A percentile compares a stretch with the other conserved stretches of the same genome.
phyloP scores from a whole-genome alignment of 2,888 invertebrate species.

The Heteromyza rotundicornis region DNA sequence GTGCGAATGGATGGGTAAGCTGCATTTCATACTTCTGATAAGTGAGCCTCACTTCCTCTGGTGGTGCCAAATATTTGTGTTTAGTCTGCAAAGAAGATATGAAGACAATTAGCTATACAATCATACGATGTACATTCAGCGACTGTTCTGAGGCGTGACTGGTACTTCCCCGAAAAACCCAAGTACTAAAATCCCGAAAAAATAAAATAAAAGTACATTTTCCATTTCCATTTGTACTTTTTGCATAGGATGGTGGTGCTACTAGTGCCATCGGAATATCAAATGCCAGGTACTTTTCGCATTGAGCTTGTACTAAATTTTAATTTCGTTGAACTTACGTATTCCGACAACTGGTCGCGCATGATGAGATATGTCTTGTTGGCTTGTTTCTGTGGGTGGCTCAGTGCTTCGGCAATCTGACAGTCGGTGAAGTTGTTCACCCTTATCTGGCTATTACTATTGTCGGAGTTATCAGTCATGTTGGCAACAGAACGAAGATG shows the following conservation, averaged over 20 bases:
- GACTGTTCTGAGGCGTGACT: too few species aligned
- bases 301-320: too few species aligned
- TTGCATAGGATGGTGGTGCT: not conserved
- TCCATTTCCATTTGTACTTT: too few species aligned
- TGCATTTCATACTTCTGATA: conserved; percentile 29
- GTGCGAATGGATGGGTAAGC: conserved; percentile 26
- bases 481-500: conserved; percentile 40
- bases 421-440: conserved; percentile 7
- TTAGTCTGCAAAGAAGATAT: conserved; percentile 4
- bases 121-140: too few species aligned
- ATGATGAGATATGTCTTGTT: conserved; percentile 23
- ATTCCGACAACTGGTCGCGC: conserved; percentile 19
- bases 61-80: conserved; percentile 5
- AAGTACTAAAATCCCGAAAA: not conserved
- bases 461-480: not conserved
- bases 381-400: conserved; percentile 25
- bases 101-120: too few species aligned
- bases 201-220: too few species aligned
- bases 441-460: conserved; percentile 23
- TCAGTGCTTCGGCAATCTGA: not conserved
- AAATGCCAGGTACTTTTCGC: too few species aligned
- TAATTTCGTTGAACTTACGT: conserved; percentile 30
- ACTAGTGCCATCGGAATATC: too few species aligned
- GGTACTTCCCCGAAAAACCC: too few species aligned
- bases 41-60: conserved; percentile 20